phyloP scores from a whole-genome alignment of 2,797 vertebrate genomes.

The Eremophila alpestris region DNA sequence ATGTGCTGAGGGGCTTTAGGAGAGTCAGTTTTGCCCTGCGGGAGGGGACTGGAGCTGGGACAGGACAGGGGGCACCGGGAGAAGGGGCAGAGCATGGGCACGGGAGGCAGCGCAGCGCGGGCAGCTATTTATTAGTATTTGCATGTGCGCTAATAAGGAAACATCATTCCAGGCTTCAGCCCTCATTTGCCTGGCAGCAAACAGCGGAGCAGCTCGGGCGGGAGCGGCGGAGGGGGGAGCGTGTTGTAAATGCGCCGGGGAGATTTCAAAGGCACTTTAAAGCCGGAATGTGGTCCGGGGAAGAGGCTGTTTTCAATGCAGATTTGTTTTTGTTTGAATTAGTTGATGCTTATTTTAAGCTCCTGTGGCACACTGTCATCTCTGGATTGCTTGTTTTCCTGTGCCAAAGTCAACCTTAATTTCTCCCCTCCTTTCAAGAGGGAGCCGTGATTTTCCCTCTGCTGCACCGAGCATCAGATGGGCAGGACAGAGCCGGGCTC shows the following conservation, averaged over 20 bases:
- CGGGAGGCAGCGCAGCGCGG: fast-evolving
- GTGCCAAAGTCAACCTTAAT: constrained; percentile 44
- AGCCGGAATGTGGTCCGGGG: constrained; percentile 36
- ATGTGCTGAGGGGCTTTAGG: fast-evolving
- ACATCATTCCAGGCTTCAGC: constrained; percentile 13
- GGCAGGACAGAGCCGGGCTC: constrained; percentile 39
- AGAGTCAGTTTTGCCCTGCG: fast-evolving
- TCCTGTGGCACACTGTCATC: constrained; percentile 45
- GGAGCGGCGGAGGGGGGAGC: not conserved
- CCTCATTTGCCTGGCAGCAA: not conserved
- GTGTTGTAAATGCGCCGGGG: not conserved
- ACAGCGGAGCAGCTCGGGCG: not conserved
- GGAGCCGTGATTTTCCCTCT: constrained; percentile 40
- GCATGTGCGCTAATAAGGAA: constrained; percentile 2
- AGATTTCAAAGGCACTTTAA: constrained; percentile 64
- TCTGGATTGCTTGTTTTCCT: constrained; percentile 52
- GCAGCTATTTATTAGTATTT: not conserved
- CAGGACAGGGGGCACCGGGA: fast-evolving
- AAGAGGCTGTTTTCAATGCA: constrained; percentile 47
- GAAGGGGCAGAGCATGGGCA: not conserved
- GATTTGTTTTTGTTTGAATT: constrained; percentile 65
- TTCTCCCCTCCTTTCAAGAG: constrained; percentile 56
- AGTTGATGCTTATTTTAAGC: constrained; percentile 66
- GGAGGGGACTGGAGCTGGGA: not conserved
- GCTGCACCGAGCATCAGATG: constrained; percentile 45